Evolutionary conservation across 2,888 invertebrate species (phyloP), one percentile per base, ranked within the genome.

Genomic region (Acleris holmiana): DNA sequence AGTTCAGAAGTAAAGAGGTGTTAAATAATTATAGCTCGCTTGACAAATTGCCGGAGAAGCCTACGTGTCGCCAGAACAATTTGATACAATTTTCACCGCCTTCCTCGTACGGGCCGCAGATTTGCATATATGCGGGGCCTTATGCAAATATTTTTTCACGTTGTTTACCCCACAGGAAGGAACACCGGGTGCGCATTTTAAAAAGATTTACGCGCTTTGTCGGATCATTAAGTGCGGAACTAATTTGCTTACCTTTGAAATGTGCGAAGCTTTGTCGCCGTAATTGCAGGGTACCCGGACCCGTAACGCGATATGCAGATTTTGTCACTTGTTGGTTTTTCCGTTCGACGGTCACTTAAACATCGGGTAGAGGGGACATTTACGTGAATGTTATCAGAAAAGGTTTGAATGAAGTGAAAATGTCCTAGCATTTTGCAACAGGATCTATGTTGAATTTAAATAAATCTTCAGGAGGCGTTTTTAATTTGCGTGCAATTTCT

Each of bases 211-310:
- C 90, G 86, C 90, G 84, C 90, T 88, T 91, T 91, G 91, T 89
- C 90, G 91, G 91, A 88, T 90, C 91, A 92, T 91, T 92, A 92
- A 90, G 86, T 91, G 84, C 84, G 89, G 89, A 91, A 91, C 91
- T 92, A 92, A 92, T 92, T 92, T 91, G 91, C 90, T 90, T 91
- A 91, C 91, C 91, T 92, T 91, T 91, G 89, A 89, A 91, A 92
- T 89, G 91, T 91, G 91, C 87, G 86, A 86, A 84, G 85, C 89
- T 87, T 84, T 86, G 86, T 88, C 85, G 84, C 85, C 78, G 84
- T 89, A 89, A 91, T 92, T 89, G 86, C 74, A 71, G 83, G 85
- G 86, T 82, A 78, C 83, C 77, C 77, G 83, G 82, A 74, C 83
- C 85, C 73, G 87, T 86, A 82, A 84, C 85, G 86, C 88, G 89